Evolutionary conservation across 2,888 invertebrate genomes (phyloP).

Genomic region (Glaucopsyche alexis): DNA sequence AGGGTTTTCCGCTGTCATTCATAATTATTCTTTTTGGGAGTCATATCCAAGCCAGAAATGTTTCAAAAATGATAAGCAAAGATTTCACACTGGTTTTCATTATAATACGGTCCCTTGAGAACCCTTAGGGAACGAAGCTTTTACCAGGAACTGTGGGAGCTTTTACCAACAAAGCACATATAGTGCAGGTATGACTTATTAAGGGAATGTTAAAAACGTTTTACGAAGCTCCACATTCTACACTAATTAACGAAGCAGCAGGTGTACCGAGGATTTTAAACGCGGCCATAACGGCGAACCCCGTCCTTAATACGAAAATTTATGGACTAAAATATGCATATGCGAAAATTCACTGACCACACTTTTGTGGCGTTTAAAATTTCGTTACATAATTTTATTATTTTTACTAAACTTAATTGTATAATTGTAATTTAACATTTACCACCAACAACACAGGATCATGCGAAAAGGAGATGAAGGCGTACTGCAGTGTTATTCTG

Average conservation of each 20-base stretch:
- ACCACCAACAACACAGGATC: no score
- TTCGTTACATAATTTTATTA: neutral
- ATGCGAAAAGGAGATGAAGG: no score
- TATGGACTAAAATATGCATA: slow-evolving; percentile 23
- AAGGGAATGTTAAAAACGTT: slow-evolving; percentile 4
- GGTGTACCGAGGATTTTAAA: slow-evolving; percentile 14
- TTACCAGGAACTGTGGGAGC: neutral
- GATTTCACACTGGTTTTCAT: no score
- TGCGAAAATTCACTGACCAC: slow-evolving; percentile 10
- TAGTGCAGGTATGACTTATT: neutral
- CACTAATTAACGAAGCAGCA: slow-evolving; percentile 8
- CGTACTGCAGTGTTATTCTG: no score
- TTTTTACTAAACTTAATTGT: no score
- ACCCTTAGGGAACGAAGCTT: neutral
- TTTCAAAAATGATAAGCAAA: no score
- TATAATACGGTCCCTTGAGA: no score
- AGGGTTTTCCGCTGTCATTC: no score
- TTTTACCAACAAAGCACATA: neutral
- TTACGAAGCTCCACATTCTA: slow-evolving; percentile 12
- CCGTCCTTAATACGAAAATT: slow-evolving; percentile 21
- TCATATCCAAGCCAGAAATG: no score
- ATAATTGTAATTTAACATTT: no score
- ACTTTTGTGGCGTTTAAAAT: neutral
- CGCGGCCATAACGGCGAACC: neutral
- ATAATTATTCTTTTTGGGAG: no score